A percentile compares a stretch with the other conserved stretches of the same genome.
Evolutionary conservation across 2,888 invertebrate species (phyloP).

Genomic region (Acleris cristana): DNA sequence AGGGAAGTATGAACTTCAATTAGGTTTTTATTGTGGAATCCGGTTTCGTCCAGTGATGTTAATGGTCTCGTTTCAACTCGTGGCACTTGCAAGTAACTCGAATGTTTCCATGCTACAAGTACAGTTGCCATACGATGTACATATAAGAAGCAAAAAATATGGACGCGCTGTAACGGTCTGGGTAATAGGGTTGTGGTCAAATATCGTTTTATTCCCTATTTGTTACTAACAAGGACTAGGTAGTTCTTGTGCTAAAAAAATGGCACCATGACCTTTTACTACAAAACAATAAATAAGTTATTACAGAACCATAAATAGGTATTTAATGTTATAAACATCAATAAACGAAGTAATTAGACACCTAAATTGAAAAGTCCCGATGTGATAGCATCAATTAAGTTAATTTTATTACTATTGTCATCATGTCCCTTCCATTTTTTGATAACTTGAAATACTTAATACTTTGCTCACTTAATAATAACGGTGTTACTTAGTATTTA

Average conservation of each 20-base stretch:
- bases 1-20: slow-evolving; percentile 48
- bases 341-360: background rate
- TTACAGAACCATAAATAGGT: background rate
- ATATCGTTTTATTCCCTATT: too few relatives aligned
- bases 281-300: too few relatives aligned
- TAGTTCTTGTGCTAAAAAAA: too few relatives aligned
- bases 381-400: background rate
- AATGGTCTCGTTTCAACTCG: slow-evolving; percentile 41
- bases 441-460: background rate
- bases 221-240: too few relatives aligned
- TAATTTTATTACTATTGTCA: background rate
- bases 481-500: background rate
- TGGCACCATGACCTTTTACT: too few relatives aligned
- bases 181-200: too few relatives aligned
- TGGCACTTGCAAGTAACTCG: slow-evolving; percentile 20
- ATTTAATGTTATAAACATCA: background rate
- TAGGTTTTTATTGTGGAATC: slow-evolving; percentile 49
- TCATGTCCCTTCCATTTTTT: background rate
- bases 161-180: too few relatives aligned
- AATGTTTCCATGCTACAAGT: slow-evolving; percentile 5
- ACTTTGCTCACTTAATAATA: background rate
- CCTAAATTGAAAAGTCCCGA: background rate
- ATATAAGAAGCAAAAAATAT: too few relatives aligned
- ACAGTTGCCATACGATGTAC: background rate
- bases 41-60: slow-evolving; percentile 45